Evolutionary conservation across 2,797 vertebrate genomes (phyloP).

Genomic region (Xerus rutilus): DNA sequence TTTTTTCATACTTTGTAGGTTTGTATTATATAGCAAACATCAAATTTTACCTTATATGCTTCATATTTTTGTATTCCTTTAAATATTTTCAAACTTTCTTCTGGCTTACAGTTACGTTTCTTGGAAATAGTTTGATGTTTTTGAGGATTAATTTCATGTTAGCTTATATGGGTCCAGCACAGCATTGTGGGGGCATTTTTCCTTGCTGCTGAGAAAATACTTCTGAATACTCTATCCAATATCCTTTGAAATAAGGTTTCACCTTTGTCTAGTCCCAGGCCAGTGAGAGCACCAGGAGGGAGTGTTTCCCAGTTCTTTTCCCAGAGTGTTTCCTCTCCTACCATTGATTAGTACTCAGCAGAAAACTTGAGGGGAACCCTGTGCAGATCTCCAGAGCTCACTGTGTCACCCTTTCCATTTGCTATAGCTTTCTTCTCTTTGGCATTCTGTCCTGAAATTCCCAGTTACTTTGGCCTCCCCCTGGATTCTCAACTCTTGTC

Average conservation of each 20-base stretch:
- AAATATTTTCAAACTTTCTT: constrained; percentile 4
- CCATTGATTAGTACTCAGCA: not conserved
- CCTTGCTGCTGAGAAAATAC: not conserved
- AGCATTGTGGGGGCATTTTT: not conserved
- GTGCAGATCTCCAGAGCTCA: no score
- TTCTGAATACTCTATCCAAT: not conserved
- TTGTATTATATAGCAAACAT: not conserved
- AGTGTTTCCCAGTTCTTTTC: not conserved
- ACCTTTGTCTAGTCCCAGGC: not conserved
- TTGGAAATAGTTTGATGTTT: not conserved
- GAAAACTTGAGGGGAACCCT: no score
- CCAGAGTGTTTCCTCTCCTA: not conserved
- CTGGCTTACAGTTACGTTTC: not conserved
- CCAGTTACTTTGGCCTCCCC: not conserved
- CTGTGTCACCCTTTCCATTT: not conserved
- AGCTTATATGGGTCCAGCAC: not conserved
- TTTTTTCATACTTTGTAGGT: not conserved
- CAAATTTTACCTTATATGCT: not conserved
- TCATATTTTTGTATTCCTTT: not conserved
- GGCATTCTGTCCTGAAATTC: not conserved
- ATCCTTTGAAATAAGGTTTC: not conserved
- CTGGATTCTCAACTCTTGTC: not conserved
- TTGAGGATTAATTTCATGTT: not conserved
- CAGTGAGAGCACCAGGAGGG: not conserved
- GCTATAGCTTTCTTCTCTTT: not conserved